Evolutionary conservation across 2,888 invertebrate species (phyloP).

Genomic region (Protula sp.): DNA sequence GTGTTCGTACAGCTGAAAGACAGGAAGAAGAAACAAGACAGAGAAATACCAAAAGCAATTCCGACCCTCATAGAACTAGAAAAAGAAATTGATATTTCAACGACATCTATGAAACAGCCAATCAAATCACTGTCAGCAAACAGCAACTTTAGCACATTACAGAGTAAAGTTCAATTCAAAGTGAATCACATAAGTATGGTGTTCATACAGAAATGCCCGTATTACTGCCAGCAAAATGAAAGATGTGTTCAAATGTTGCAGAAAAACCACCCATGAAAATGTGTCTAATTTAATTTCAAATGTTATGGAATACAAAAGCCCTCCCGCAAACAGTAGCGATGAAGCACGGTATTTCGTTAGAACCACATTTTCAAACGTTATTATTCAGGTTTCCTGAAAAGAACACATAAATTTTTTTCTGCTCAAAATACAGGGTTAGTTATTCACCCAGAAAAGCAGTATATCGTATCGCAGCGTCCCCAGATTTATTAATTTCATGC

Average conservation of each 20-base stretch:
- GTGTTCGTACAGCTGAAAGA: too few species aligned
- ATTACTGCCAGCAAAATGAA: conserved; percentile 1
- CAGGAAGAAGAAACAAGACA: too few species aligned
- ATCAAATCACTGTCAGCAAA: neutral
- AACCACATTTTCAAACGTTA: neutral
- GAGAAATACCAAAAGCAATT: too few species aligned
- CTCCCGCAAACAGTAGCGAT: neutral
- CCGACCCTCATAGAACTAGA: too few species aligned
- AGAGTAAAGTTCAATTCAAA: neutral
- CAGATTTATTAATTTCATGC: neutral
- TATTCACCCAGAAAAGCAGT: neutral
- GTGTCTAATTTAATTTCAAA: too few species aligned
- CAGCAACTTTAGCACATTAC: neutral
- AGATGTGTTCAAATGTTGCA: neutral
- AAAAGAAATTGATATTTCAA: neutral
- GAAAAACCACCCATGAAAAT: neutral
- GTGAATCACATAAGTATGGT: neutral
- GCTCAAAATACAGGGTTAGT: neutral
- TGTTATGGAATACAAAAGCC: too few species aligned
- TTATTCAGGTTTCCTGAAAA: neutral
- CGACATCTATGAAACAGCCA: neutral
- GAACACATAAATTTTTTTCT: neutral
- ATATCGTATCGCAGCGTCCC: neutral
- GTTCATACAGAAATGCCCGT: neutral
- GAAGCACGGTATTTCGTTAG: neutral